phyloP scores from a whole-genome alignment of 2,888 invertebrate species.

The Drosophila basisetae region DNA sequence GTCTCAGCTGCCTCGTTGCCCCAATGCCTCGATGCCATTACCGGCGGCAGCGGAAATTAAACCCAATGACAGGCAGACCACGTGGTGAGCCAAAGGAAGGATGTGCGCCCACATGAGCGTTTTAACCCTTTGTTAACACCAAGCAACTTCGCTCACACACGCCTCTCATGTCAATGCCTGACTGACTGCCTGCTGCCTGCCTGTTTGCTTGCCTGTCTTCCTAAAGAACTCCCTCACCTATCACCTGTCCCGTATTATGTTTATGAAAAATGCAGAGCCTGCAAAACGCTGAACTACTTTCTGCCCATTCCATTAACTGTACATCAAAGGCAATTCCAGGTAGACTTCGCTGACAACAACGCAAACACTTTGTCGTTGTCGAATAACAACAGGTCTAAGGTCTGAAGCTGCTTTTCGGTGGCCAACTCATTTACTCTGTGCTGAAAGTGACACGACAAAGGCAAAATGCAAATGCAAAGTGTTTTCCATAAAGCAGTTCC shows the following conservation, averaged over 20 bases:
- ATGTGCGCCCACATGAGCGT: conserved; percentile 46
- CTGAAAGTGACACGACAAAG: conserved; percentile 58
- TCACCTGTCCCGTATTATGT: conserved; percentile 63
- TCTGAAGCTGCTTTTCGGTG: conserved; percentile 25
- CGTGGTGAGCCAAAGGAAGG: conserved; percentile 47
- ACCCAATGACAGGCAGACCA: conserved; percentile 73
- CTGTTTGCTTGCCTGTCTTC: not conserved
- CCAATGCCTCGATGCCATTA: conserved; percentile 56
- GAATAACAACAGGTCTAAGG: conserved; percentile 8
- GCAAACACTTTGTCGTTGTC: conserved; percentile 38
- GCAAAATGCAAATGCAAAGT: conserved; percentile 70
- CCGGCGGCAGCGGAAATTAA: conserved; percentile 71
- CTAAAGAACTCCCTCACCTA: conserved; percentile 43
- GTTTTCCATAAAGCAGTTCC: conserved; percentile 65
- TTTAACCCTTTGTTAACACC: conserved; percentile 70
- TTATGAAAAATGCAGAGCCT: conserved; percentile 67
- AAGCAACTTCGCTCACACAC: conserved; percentile 5
- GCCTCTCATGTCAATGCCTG: conserved; percentile 53
- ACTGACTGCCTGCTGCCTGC: conserved; percentile 2
- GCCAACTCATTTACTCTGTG: conserved; percentile 54
- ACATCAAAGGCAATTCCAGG: conserved; percentile 75
- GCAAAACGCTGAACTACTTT: conserved; percentile 37
- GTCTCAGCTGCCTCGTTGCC: conserved; percentile 38
- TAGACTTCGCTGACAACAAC: conserved; percentile 38
- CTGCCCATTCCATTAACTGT: conserved; percentile 42